Evolutionary conservation across 2,113 vertebrate genomes (phyloP), one percentile per base, ranked within the genome.

Genomic region (Sitta europaea): DNA sequence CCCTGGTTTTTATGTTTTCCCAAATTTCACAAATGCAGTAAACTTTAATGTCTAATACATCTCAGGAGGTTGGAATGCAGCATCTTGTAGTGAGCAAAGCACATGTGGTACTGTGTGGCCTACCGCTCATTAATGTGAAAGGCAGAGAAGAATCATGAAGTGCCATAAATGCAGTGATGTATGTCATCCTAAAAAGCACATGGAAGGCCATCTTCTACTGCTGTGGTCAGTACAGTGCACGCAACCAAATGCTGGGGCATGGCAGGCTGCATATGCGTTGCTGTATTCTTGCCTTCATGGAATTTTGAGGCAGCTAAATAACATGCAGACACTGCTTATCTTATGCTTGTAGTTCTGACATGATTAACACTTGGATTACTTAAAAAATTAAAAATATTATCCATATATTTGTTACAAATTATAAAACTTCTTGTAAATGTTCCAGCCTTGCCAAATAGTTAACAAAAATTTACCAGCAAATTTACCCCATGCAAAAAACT

Each of bases 81-180:
- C 91, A 96, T 94, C 87, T 89, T 87, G 65, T 23, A 91, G n/a
- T 20, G 58, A 94, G 87, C 58, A 62, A 57, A 91, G 74, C 87
- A 97, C 74, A 92, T 75, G 50, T 87, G 85, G 80, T 79, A 55
- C 42, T 78, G 33, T 85, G 91, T 94, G 93, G 93, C 70, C 87
- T 86, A 91, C 71, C 35, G 16, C 66, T 96, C 84, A 86, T 82
- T 90, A 76, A 70, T 76, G 84, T 58, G 70, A 82, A 92, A 92
- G 77, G 66, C 74, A 90, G 90, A 65, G 68, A 50, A 78, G 66
- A 59, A 67, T 50, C 85, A 91, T 14, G 54, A 78, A 89, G 75
- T 88, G 50, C 55, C 67, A 70, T 65, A 82, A 95, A 90, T 38
- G 66, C 66, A 82, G 58, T 87, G 77, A 77, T 73, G 40, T 65